Base-by-base conservation (phyloP, 2,888 invertebrate species). In the Plebejus argus region DNA sequence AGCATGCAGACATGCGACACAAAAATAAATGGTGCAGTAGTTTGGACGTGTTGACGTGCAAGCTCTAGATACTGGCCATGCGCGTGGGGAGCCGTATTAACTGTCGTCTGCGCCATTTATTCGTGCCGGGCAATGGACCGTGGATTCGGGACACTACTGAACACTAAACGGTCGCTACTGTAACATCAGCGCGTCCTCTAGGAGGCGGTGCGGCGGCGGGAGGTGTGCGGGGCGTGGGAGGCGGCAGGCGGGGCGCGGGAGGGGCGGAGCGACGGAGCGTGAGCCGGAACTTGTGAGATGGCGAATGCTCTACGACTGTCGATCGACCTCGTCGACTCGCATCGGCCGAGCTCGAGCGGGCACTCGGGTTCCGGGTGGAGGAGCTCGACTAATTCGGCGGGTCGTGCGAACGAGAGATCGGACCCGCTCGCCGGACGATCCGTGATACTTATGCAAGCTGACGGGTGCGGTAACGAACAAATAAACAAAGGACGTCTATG, bases 221-320 rank as follows among this genome's bases (percentile, higher is more conserved):
- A 83, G 84, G 81, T 85, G 83, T 53, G 49, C 49, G 81, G 84
- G 83, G 84, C 81, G 84, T 81, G 82, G 79, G 77, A 78, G 78
- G 82, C 78, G 79, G 80, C 77, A 80, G 80, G 80, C 78, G 79
- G 78, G 80, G 78, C 81, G 90, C 90, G 91, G 88, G 79, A 76
- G 78, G 78, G 82, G 78, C 79, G 80, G 78, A 80, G 80, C 81
- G 81, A 80, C 78, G 79, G 79, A 81, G 78, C 82, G 90, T 33
- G 90, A 91, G 88, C 91, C 91, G 90, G 94, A 93, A 94, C 94
- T 94, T 92, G 92, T 94, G 94, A 94, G 94, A 94, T 94, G 94
- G 94, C 94, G 89, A 89, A 90, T 92, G 91, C 91, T 92, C 91
- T 92, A 92, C 91, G 91, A 92, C 91, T 92, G 92, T 92, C 91